These are phyloP conservation scores for Ctenosaura bakeri DNA, from an alignment of 2,797 vertebrate genomes.

Conservation along the genomic window DNA sequence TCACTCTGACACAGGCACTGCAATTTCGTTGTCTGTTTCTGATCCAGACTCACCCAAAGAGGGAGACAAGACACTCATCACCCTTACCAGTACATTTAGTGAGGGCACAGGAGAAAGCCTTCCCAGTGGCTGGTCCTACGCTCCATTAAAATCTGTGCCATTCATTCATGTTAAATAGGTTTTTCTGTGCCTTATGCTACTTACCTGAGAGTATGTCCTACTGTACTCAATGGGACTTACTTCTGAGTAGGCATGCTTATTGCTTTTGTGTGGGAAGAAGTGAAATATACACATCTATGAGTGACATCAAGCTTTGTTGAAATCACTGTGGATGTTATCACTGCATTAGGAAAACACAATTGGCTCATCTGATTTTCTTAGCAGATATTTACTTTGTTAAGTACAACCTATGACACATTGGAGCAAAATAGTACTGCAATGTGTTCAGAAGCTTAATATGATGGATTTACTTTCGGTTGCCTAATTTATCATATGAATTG, in stretches of 20 bases:
- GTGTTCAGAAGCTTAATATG: background rate
- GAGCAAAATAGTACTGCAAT: background rate
- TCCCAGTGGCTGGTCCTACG: too few relatives aligned
- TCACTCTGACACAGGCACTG: too few relatives aligned
- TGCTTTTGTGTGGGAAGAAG: slow-evolving; percentile 4
- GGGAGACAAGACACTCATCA: too few relatives aligned
- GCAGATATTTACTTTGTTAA: background rate
- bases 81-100: too few relatives aligned
- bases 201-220: background rate
- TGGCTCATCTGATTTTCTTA: background rate
- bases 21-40: too few relatives aligned
- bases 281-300: background rate
- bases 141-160: slow-evolving; percentile 12
- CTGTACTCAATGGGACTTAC: background rate
- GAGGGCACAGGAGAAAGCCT: too few relatives aligned
- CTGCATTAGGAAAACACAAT: background rate
- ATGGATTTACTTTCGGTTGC: background rate
- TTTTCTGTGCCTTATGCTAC: rapidly evolving
- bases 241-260: background rate
- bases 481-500: background rate
- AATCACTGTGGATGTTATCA: background rate
- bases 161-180: background rate
- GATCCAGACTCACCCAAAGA: too few relatives aligned
- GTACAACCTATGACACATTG: background rate
- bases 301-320: background rate